These are phyloP conservation scores for Streptopelia turtur DNA, from an alignment of 2,797 vertebrate species.

Conservation along the genomic window DNA sequence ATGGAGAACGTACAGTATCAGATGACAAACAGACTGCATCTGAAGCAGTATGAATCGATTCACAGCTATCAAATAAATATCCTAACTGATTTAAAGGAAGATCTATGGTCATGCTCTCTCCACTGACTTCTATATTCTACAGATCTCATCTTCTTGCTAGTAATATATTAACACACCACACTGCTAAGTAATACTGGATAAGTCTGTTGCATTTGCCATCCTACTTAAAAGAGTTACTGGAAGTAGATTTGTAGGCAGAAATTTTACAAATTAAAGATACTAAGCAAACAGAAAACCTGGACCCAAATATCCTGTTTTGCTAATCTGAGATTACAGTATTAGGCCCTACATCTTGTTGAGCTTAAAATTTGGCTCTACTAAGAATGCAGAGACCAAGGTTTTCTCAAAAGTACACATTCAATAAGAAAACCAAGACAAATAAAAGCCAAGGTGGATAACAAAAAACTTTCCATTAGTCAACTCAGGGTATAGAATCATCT, in stretches of 20 bases:
- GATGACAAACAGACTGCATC: not conserved
- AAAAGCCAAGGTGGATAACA: not conserved
- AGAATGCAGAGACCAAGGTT: not conserved
- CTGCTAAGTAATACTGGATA: not conserved
- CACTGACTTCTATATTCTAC: not conserved
- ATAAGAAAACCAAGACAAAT: not conserved
- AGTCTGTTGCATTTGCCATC: not conserved
- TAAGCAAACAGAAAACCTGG: not conserved
- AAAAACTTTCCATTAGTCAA: not conserved
- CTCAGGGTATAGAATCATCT: not conserved
- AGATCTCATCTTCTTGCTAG: not conserved
- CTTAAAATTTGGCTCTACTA: not conserved
- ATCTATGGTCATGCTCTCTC: not conserved
- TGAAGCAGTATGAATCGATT: not conserved
- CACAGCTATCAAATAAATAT: not conserved
- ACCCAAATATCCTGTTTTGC: not conserved
- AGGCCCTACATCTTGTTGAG: not conserved
- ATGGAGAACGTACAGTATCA: not conserved
- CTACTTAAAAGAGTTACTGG: not conserved
- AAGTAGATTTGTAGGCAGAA: not conserved
- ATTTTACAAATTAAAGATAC: not conserved
- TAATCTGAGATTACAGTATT: not conserved
- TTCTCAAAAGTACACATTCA: not conserved
- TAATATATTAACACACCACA: not conserved
- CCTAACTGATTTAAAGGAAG: slow-evolving; percentile 9